Percentiles rank a stretch among this genome's conserved stretches.
Conservation (phyloP, 2,113 vertebrate genomes). For the Ovis aries region ARS-UI_Ramb_v3.0 NC_056067.1:700501-701000, state of each 20-base stretch:
- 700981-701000: accelerated
- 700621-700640: too few species aligned
- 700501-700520: neutral
- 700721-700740: neutral
- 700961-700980: neutral
- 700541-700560: neutral
- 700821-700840: neutral
- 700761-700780: accelerated
- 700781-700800: neutral
- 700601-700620: neutral
- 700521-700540: neutral
- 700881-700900: too few species aligned
- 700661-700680: accelerated
- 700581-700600: neutral
- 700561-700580: neutral
- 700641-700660: neutral
- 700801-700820: neutral
- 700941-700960: accelerated
- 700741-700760: neutral
- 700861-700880: neutral
- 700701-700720: too few species aligned
- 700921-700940: neutral
- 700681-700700: accelerated
- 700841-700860: neutral
- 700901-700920: neutral